Evolutionary conservation across 1,140 invertebrate species (phyloP).

Genomic region (Drosophila eugracilis): DNA sequence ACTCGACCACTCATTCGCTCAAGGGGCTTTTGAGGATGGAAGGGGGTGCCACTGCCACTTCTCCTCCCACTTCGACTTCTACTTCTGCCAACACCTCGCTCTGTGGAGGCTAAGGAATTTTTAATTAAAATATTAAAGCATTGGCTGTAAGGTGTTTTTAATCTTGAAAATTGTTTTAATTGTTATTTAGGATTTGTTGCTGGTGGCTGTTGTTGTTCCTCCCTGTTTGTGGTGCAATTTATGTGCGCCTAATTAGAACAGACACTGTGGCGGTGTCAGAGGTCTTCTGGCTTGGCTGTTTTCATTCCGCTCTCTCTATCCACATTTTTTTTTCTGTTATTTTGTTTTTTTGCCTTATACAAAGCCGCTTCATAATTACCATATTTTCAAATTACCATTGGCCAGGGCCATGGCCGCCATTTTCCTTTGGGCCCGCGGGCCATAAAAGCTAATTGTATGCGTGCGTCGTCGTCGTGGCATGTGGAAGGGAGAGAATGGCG

Average conservation of each 20-base stretch:
- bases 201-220: slow-evolving; percentile 21
- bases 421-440: slow-evolving; percentile 55
- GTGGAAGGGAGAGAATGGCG: too few relatives aligned
- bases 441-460: slow-evolving; percentile 83
- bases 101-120: slow-evolving; percentile 62
- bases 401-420: slow-evolving; percentile 59
- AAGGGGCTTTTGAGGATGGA: slow-evolving; percentile 27
- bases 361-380: slow-evolving; percentile 77
- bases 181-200: slow-evolving; percentile 80
- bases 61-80: neutral
- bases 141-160: slow-evolving; percentile 77
- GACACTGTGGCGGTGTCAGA: slow-evolving; percentile 63
- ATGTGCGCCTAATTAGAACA: slow-evolving; percentile 78
- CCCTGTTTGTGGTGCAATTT: slow-evolving; percentile 58
- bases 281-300: slow-evolving; percentile 5
- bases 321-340: slow-evolving; percentile 15
- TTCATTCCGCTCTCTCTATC: neutral
- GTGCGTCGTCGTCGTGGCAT: slow-evolving; percentile 48
- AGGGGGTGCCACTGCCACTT: too few relatives aligned
- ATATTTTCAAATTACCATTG: slow-evolving; percentile 82
- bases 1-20: slow-evolving; percentile 61
- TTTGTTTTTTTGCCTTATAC: slow-evolving; percentile 26
- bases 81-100: slow-evolving; percentile 26
- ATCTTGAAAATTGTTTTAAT: slow-evolving; percentile 83
- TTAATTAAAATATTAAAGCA: slow-evolving; percentile 84